A percentile compares a stretch with the other conserved stretches of the same genome.
Conservation (phyloP, 1,140 invertebrate genomes). For the Teleogryllus occipitalis region DNA sequence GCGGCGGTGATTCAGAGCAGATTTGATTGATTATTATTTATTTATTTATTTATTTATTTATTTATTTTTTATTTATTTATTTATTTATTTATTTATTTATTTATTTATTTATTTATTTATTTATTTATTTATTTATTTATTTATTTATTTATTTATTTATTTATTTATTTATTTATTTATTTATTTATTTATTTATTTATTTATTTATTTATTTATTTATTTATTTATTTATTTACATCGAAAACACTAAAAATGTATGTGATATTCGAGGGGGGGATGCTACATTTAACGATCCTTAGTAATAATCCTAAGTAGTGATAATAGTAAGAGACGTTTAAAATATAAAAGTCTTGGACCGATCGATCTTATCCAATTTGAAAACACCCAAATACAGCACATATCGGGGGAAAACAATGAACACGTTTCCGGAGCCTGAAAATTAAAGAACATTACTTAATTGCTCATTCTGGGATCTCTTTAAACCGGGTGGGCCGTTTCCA, state of each 20-base stretch:
- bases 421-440: too few species aligned
- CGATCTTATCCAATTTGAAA: too few species aligned
- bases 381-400: too few species aligned
- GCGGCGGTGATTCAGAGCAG: too few species aligned
- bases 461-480: too few species aligned
- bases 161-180: background rate
- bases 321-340: too few species aligned
- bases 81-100: background rate
- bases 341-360: too few species aligned
- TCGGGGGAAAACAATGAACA: too few species aligned
- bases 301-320: too few species aligned
- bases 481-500: too few species aligned
- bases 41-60: conserved; percentile 8
- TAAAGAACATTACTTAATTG: too few species aligned
- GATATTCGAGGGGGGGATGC: background rate
- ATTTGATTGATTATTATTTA: background rate
- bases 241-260: background rate
- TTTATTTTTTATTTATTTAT: background rate
- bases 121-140: conserved; percentile 1
- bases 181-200: background rate
- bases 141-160: conserved; percentile 6
- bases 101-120: background rate
- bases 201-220: background rate
- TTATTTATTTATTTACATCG: conserved; percentile 8
- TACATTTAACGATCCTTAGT: too few species aligned